Base-by-base conservation (phyloP, 30 jellyfish, hydroid and myxozoan genomes). In the Haliclystus octoradiatus region DNA sequence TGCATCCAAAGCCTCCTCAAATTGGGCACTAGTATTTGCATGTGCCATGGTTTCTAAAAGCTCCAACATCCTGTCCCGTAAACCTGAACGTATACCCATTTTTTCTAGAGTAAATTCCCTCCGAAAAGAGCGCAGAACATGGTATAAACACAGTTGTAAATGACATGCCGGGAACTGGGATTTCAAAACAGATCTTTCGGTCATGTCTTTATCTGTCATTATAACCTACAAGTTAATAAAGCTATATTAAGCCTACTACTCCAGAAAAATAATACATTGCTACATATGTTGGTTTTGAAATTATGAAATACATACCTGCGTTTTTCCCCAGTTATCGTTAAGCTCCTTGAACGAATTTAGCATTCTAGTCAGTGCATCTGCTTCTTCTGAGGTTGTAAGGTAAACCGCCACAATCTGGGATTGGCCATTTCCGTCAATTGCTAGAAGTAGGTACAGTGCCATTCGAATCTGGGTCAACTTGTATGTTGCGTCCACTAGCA, bases 401-500 rank as follows among this genome's bases (percentile, higher is more conserved):
- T 65, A 65, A 3, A 76, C 26, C 28, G 63, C 88, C 27, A 66
- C 74, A 27, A 76, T 31, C 49, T 65, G 74, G 33, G 71, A 28
- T 31, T 52, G 34, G 2, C 82, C 88, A 76, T 76, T 29, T 9
- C 88, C 88, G 51, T 76, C 88, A 30, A 76, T 49, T 12, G 32
- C 64, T 52, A 76, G 46, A 9, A 40, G 9, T 19, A 40, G 57
- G 19, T 40, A 40, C 57, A 40, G 19, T 40, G 57, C 9, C 57
- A 40, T 40, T 40, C 85, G 60, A 3, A 74, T 30, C 24, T 74
- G 79, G 24, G 60, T 28, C 2, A 74, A 64, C 61, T 76, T 76
- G 76, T 76, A 67, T 2, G 89, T 76, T 33, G 89, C 89, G 67
- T 76, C 89, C 49, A 76, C 83, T 50, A 76, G 26, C 23, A 76